Evolutionary conservation across 30 jellyfish, hydroid and myxozoan genomes (phyloP).

Genomic region (Cassiopea andromeda): DNA sequence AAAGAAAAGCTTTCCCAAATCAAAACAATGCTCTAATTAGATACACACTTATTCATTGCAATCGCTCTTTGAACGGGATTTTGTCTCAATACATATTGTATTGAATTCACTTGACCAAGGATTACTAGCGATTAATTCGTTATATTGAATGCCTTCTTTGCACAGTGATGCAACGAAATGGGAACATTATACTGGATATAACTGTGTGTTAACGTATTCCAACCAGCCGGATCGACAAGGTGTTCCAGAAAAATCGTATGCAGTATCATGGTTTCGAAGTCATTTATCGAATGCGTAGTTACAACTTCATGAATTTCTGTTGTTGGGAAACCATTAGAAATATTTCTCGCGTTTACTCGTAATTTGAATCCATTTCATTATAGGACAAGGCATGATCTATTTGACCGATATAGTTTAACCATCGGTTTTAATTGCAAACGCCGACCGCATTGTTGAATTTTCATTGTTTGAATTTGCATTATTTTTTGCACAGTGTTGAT

Average conservation of each 20-base stretch:
- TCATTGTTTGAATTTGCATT: too few relatives aligned
- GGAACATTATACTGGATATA: not conserved
- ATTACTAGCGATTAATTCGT: not conserved
- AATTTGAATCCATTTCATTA: not conserved
- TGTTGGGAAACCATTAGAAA: not conserved
- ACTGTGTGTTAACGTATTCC: not conserved
- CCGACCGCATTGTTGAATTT: too few relatives aligned
- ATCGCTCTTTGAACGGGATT: slow-evolving; percentile 2
- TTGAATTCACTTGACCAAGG: slow-evolving; percentile 1
- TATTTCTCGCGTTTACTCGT: not conserved
- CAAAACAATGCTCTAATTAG: slow-evolving; percentile 5
- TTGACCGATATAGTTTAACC: not conserved
- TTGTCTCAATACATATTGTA: slow-evolving; percentile 17
- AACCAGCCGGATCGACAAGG: not conserved
- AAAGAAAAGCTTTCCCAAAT: slow-evolving; percentile 19
- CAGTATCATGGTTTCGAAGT: not conserved
- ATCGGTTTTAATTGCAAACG: not conserved
- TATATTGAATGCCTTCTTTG: slow-evolving; percentile 10
- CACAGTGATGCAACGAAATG: not conserved
- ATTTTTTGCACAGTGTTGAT: too few relatives aligned
- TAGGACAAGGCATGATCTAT: not conserved
- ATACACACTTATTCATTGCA: not conserved
- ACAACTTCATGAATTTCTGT: slow-evolving; percentile 2
- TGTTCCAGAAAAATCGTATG: too few relatives aligned
- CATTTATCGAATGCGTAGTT: not conserved